Evolutionary conservation across 1,140 invertebrate species (phyloP).

Genomic region (Leptoteleia sp.): DNA sequence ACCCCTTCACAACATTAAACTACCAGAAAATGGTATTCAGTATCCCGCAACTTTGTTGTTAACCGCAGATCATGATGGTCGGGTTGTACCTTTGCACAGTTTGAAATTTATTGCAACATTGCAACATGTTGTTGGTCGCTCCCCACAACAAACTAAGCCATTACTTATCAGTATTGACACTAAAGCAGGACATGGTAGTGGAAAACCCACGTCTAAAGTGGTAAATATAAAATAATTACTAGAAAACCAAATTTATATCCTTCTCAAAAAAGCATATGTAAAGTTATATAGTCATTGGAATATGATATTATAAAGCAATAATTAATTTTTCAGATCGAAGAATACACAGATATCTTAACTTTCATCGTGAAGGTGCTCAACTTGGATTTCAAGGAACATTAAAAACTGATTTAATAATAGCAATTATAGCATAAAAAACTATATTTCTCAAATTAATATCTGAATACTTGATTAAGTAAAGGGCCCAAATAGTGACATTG

Average conservation of each 20-base stretch:
- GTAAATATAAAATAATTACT: slow-evolving; percentile 81
- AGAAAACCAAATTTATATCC: background rate
- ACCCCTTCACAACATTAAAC: slow-evolving; percentile 94
- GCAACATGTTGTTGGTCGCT: slow-evolving; percentile 87
- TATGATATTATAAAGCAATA: background rate
- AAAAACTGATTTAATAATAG: background rate
- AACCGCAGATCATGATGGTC: slow-evolving; percentile 99
- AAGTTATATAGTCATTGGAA: background rate
- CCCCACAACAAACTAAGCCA: slow-evolving; percentile 90
- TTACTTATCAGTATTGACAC: slow-evolving; percentile 94
- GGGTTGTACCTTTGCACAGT: slow-evolving; percentile 97
- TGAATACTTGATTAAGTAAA: too few species aligned
- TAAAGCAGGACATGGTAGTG: slow-evolving; percentile 97
- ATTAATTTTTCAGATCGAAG: slow-evolving; percentile 89
- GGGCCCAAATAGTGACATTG: too few species aligned
- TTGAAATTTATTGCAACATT: slow-evolving; percentile 96
- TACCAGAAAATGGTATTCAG: slow-evolving; percentile 84
- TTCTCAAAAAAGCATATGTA: background rate
- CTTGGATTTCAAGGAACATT: slow-evolving; percentile 82
- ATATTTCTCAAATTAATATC: too few species aligned
- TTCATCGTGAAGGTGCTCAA: slow-evolving; percentile 91
- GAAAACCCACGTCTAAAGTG: slow-evolving; percentile 96
- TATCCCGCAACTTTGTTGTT: slow-evolving; percentile 95
- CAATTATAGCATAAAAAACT: too few species aligned
- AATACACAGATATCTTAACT: slow-evolving; percentile 92